Evolutionary conservation across 2,888 invertebrate genomes (phyloP).

Genomic region (Andrena flavipes): DNA sequence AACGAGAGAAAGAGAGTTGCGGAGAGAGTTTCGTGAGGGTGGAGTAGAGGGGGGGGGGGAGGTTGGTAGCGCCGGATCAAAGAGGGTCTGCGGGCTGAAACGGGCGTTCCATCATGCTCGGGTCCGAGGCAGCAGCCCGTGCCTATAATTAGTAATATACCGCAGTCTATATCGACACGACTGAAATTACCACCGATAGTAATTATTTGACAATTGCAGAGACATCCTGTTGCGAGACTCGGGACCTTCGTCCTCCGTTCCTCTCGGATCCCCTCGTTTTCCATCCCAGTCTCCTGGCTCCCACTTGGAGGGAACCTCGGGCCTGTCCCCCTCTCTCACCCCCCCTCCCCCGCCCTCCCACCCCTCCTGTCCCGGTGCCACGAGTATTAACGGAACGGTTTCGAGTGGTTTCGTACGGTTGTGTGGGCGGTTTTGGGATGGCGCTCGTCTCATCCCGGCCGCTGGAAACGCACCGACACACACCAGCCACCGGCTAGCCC

Average conservation of each 20-base stretch:
- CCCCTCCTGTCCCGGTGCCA: slow-evolving; percentile 59
- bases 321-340: too few species aligned
- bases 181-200: slow-evolving; percentile 79
- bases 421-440: slow-evolving; percentile 72
- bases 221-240: slow-evolving; percentile 77
- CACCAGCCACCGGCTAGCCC: background rate
- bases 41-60: slow-evolving; percentile 29
- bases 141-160: slow-evolving; percentile 78
- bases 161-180: slow-evolving; percentile 77
- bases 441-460: slow-evolving; percentile 73
- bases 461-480: slow-evolving; percentile 63
- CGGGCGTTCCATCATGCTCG: slow-evolving; percentile 68
- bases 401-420: slow-evolving; percentile 77
- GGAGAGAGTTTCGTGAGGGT: background rate
- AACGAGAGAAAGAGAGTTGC: slow-evolving; percentile 13
- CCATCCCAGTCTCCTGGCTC: slow-evolving; percentile 57
- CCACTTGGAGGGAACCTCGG: slow-evolving; percentile 41
- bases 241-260: slow-evolving; percentile 61
- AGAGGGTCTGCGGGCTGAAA: slow-evolving; percentile 47
- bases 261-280: slow-evolving; percentile 51
- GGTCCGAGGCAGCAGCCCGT: slow-evolving; percentile 60
- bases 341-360: slow-evolving; percentile 19
- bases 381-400: slow-evolving; percentile 80
- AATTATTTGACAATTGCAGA: slow-evolving; percentile 80
- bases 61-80: slow-evolving; percentile 62